phyloP scores from a whole-genome alignment of 2,888 invertebrate species.

The Spialia ferax region DNA sequence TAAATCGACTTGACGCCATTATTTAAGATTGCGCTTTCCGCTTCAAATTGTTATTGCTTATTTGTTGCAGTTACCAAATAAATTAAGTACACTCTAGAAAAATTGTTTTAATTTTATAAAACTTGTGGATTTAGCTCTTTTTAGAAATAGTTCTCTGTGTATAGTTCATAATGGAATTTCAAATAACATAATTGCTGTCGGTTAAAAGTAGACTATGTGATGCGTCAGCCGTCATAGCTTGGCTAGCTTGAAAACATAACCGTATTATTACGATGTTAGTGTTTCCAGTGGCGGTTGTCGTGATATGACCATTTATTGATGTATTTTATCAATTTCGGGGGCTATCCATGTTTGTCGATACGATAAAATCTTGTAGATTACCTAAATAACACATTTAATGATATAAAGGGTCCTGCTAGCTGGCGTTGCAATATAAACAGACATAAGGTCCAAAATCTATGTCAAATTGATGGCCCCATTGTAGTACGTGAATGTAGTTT shows the following conservation, averaged over 20 bases:
- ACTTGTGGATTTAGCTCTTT: constrained; percentile 13
- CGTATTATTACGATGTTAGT: neutral
- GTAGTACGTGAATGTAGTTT: constrained; percentile 28
- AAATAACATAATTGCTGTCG: constrained; percentile 6
- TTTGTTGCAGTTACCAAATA: constrained; percentile 82
- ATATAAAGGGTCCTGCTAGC: neutral
- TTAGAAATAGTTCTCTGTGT: constrained; percentile 28
- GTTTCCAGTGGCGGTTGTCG: constrained; percentile 11
- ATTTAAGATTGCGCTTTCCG: constrained; percentile 44
- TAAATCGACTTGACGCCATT: constrained; percentile 16
- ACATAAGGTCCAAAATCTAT: neutral
- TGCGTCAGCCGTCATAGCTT: constrained; percentile 18
- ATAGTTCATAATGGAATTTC: constrained; percentile 21
- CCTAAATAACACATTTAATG: too few species aligned
- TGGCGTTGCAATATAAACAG: neutral
- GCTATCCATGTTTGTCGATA: neutral
- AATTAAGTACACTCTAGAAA: constrained; percentile 70
- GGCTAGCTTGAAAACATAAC: constrained; percentile 3
- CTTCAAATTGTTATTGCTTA: constrained; percentile 68
- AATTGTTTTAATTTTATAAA: constrained; percentile 59
- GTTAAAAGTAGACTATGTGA: constrained; percentile 18
- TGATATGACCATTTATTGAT: constrained; percentile 17
- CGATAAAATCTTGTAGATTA: neutral
- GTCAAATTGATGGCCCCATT: constrained; percentile 12
- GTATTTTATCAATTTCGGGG: constrained; percentile 10